A percentile compares a stretch with the other conserved stretches of the same genome.
Conservation (phyloP, 1,140 invertebrate species). For the Mya arenaria region DNA sequence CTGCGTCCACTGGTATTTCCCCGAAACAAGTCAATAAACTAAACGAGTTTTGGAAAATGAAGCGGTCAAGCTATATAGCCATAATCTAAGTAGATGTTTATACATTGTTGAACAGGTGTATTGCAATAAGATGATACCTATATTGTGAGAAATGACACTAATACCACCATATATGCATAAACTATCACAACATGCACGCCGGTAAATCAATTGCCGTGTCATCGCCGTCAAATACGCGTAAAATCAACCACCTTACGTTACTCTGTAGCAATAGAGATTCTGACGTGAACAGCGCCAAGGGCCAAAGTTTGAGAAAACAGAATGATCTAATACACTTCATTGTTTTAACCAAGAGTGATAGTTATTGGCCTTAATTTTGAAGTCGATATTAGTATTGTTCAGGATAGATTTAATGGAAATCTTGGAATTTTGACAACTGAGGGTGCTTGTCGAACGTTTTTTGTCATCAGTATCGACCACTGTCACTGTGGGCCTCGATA, state of each 20-base stretch:
- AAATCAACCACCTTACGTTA: background rate
- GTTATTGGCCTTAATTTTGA: background rate
- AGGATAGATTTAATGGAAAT: too few species aligned
- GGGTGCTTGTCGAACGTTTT: too few species aligned
- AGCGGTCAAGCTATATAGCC: too few species aligned
- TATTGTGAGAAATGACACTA: background rate
- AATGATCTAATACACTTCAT: background rate
- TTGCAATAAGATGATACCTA: background rate
- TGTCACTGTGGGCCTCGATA: too few species aligned
- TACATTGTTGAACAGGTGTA: too few species aligned
- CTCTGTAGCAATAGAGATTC: background rate
- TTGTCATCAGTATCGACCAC: too few species aligned
- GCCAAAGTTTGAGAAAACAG: background rate
- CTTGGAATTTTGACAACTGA: too few species aligned
- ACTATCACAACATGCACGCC: background rate
- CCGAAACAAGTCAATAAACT: too few species aligned
- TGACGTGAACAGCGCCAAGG: background rate
- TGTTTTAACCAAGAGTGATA: background rate
- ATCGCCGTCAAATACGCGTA: background rate
- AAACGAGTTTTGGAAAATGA: too few species aligned
- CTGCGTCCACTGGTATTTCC: too few species aligned
- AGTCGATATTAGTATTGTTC: background rate
- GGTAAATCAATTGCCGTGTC: background rate
- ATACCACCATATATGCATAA: background rate
- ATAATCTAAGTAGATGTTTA: too few species aligned